Evolutionary conservation across 2,888 invertebrate species (phyloP).

Genomic region (Drosophila mulleri): DNA sequence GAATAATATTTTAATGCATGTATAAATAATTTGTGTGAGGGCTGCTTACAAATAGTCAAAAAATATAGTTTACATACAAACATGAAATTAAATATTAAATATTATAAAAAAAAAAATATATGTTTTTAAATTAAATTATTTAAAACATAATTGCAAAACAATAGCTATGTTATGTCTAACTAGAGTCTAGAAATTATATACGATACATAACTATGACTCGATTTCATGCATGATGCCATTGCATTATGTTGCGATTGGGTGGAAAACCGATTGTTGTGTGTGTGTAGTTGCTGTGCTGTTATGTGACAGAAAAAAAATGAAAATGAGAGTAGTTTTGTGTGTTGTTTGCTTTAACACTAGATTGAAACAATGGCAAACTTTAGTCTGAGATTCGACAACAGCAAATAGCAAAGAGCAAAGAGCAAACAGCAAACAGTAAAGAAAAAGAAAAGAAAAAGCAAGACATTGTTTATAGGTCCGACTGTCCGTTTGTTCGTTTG

Average conservation of each 20-base stretch:
- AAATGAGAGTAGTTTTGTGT: conserved; percentile 16
- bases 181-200: conserved; percentile 38
- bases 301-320: conserved; percentile 3
- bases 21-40: conserved; percentile 55
- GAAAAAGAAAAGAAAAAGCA: background rate
- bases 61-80: conserved; percentile 24
- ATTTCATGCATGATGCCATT: conserved; percentile 66
- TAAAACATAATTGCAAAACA: conserved; percentile 23
- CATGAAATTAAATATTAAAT: conserved; percentile 32
- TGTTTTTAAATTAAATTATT: conserved; percentile 8
- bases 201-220: conserved; percentile 70
- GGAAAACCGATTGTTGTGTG: conserved; percentile 41
- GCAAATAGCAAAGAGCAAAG: background rate
- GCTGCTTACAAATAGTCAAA: conserved; percentile 69
- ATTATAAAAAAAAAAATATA: conserved; percentile 8
- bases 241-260: conserved; percentile 42
- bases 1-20: conserved; percentile 30
- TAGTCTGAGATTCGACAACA: conserved; percentile 25
- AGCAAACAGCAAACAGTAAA: conserved; percentile 4
- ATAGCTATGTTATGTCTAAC: conserved; percentile 29
- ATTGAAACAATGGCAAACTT: conserved; percentile 56
- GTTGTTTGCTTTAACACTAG: conserved; percentile 29
- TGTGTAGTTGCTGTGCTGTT: conserved; percentile 8
- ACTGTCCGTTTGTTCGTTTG: conserved; percentile 18
- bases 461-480: conserved; percentile 22